Percentiles rank a stretch among this genome's conserved stretches.
phyloP scores from a whole-genome alignment of 2,888 invertebrate species.

The Drosophila niveifrons region DNA sequence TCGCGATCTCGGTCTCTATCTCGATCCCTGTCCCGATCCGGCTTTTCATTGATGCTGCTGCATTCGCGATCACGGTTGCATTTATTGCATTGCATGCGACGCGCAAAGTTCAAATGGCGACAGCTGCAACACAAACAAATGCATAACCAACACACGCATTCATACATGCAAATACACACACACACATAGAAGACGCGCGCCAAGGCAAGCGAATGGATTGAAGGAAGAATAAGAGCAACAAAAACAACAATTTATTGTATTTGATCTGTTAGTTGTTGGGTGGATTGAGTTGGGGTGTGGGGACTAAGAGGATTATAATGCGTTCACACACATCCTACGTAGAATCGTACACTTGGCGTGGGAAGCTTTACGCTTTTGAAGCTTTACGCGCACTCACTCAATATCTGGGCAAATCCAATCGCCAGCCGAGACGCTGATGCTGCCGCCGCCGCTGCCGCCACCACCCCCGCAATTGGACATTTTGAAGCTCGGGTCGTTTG shows the following conservation, averaged over 20 bases:
- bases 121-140: slow-evolving; percentile 86
- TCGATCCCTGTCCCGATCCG: slow-evolving; percentile 52
- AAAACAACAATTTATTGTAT: slow-evolving; percentile 61
- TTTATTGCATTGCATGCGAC: slow-evolving; percentile 95
- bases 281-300: neutral
- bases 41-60: slow-evolving; percentile 57
- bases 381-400: slow-evolving; percentile 85
- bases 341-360: slow-evolving; percentile 34
- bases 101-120: slow-evolving; percentile 97
- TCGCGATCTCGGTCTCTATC: slow-evolving; percentile 56
- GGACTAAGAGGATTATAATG: neutral
- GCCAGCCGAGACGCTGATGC: slow-evolving; percentile 68
- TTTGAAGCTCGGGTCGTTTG: slow-evolving; percentile 18
- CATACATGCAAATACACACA: slow-evolving; percentile 28
- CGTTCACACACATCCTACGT: slow-evolving; percentile 33
- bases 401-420: slow-evolving; percentile 78
- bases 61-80: slow-evolving; percentile 87
- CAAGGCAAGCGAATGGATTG: slow-evolving; percentile 37
- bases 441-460: slow-evolving; percentile 36
- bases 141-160: slow-evolving; percentile 39
- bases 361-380: slow-evolving; percentile 43
- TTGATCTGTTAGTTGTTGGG: slow-evolving; percentile 39
- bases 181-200: slow-evolving; percentile 40
- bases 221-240: slow-evolving; percentile 59
- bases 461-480: slow-evolving; percentile 66